A percentile compares a stretch with the other conserved stretches of the same genome.
Conservation (phyloP, 53 echinoderm and acorn worm species). For the Henricia sp. region DNA sequence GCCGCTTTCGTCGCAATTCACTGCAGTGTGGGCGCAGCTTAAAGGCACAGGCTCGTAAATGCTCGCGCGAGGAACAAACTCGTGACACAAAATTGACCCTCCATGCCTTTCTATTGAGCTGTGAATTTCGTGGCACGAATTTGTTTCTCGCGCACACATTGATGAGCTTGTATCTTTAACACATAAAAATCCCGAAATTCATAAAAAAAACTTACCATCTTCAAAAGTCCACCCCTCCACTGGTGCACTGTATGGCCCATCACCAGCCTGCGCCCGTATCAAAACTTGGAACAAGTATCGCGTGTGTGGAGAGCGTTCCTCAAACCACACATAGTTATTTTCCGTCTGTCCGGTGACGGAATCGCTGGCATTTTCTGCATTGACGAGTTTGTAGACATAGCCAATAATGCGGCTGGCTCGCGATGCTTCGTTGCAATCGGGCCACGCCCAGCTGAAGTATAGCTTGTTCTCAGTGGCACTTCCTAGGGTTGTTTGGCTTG, state of each 20-base stretch:
- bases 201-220: not conserved
- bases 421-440: not conserved
- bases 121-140: too few species aligned
- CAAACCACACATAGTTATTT: not conserved
- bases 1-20: too few species aligned
- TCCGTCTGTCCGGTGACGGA: not conserved
- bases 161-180: too few species aligned
- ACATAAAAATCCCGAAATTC: not conserved
- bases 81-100: not conserved
- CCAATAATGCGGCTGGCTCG: not conserved
- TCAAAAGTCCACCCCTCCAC: conserved; percentile 5
- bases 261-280: conserved; percentile 11
- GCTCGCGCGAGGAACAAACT: too few species aligned
- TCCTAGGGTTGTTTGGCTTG: not conserved
- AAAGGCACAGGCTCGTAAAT: too few species aligned
- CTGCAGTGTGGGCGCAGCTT: too few species aligned
- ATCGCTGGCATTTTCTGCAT: conserved; percentile 12
- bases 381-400: conserved; percentile 17
- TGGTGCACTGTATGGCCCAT: conserved; percentile 11
- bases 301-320: conserved; percentile 12
- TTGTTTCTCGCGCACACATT: too few species aligned
- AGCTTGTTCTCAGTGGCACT: not conserved
- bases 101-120: too few species aligned
- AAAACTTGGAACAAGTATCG: conserved; percentile 7
- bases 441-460: not conserved